phyloP scores from a whole-genome alignment of 2,113 vertebrate species.

The Semnornis frantzii region DNA sequence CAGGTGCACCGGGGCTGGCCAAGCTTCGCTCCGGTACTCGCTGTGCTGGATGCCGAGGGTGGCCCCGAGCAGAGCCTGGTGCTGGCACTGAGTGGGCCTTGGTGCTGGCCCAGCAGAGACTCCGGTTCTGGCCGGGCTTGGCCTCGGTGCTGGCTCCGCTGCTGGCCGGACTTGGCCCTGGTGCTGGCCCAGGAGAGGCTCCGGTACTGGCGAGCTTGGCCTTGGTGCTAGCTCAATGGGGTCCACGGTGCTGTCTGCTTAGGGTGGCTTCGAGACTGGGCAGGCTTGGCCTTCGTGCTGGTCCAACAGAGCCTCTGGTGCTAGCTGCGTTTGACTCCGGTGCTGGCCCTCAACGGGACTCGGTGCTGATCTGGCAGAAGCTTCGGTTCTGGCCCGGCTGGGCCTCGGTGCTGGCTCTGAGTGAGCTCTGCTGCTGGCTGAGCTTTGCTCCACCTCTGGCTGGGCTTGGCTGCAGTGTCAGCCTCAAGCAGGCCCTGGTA shows the following conservation, averaged over 20 bases:
- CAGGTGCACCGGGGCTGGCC: not conserved
- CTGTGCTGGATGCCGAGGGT: not conserved
- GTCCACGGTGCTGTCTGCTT: no score
- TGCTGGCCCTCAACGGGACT: no score
- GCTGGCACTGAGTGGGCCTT: not conserved
- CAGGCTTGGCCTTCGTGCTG: not conserved
- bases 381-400: no score
- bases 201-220: not conserved
- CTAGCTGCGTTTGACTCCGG: no score
- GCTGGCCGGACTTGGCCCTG: not conserved
- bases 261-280: no score
- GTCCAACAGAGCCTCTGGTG: no score
- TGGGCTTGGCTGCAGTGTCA: not conserved
- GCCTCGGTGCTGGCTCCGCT: no score
- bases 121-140: not conserved
- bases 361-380: no score
- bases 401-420: not conserved
- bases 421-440: not conserved
- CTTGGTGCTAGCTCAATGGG: no score
- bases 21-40: not conserved
- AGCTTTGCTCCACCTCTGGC: no score
- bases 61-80: not conserved
- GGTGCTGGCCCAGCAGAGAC: not conserved
- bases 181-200: not conserved
- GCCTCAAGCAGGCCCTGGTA: not conserved